These are phyloP conservation scores for Tupaia tana DNA, from an alignment of 2,113 vertebrate genomes.

Conservation along the genomic window DNA sequence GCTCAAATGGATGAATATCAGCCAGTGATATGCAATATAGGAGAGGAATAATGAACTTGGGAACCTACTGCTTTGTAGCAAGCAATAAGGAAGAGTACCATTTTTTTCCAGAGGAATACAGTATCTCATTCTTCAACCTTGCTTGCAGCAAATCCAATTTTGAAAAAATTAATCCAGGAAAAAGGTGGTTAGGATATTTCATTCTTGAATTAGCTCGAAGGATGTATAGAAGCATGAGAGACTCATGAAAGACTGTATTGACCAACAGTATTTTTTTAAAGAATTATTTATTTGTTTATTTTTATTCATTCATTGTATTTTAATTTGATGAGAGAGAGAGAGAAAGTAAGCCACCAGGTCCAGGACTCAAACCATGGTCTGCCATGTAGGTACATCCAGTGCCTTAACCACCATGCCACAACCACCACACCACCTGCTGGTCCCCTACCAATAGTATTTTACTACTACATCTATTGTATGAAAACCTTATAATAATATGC, in stretches of 20 bases:
- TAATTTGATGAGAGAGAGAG: too few relatives aligned
- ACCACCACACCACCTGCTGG: too few relatives aligned
- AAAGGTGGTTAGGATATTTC: background rate
- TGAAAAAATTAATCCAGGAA: background rate
- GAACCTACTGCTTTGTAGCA: background rate
- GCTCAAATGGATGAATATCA: background rate
- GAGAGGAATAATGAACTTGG: background rate
- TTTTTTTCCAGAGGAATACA: background rate
- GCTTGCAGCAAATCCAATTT: background rate
- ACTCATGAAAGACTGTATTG: background rate
- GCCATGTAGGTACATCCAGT: too few relatives aligned
- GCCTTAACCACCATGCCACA: too few relatives aligned
- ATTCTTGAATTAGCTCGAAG: background rate
- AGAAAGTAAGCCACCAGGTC: too few relatives aligned
- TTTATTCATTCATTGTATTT: too few relatives aligned
- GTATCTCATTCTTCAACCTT: background rate
- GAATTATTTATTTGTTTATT: too few relatives aligned
- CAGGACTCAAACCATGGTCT: too few relatives aligned
- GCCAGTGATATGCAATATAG: too few relatives aligned
- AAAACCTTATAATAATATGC: background rate
- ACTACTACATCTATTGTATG: background rate
- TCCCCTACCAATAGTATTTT: background rate
- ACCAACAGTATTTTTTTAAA: too few relatives aligned
- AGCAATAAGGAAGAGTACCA: background rate
- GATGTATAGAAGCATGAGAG: background rate